These are phyloP conservation scores for Mobula birostris DNA, from an alignment of 2,113 vertebrate species.

Conservation along the genomic window DNA sequence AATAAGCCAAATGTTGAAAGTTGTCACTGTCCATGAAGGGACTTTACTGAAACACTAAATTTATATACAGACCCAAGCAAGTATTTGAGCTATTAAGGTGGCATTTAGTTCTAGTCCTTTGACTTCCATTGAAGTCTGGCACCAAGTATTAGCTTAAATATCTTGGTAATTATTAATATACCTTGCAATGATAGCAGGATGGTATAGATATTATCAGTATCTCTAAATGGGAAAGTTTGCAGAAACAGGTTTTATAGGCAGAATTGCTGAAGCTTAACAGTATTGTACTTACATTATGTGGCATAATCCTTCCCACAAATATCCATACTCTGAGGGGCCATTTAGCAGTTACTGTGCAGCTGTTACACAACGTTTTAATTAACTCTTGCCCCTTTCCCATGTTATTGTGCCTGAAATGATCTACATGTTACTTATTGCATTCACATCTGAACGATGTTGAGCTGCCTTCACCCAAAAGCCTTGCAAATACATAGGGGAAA, in stretches of 20 bases:
- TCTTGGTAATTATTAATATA: background rate
- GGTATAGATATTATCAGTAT: background rate
- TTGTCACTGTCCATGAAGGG: background rate
- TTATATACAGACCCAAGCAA: background rate
- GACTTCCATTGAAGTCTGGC: background rate
- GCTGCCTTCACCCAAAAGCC: slow-evolving; percentile 30
- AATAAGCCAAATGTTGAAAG: background rate
- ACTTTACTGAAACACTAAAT: background rate
- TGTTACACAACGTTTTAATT: slow-evolving; percentile 36
- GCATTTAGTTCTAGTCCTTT: background rate
- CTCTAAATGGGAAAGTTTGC: background rate
- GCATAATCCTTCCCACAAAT: slow-evolving; percentile 36
- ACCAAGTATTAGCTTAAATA: background rate
- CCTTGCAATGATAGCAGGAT: background rate
- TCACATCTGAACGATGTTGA: slow-evolving; percentile 1
- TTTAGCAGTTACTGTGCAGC: slow-evolving; percentile 36
- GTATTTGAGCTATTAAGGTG: background rate
- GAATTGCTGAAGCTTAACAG: background rate
- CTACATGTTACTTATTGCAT: slow-evolving; percentile 28
- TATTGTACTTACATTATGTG: slow-evolving; percentile 36
- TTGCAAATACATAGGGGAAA: slow-evolving; percentile 24
- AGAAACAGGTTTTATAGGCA: slow-evolving; percentile 1
- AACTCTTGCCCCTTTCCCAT: slow-evolving; percentile 36
- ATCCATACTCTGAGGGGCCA: slow-evolving; percentile 33
- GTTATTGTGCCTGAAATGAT: slow-evolving; percentile 31